A percentile compares a stretch with the other conserved stretches of the same genome.
These are phyloP conservation scores for Drosophila funebris DNA, from an alignment of 1,140 invertebrate species.

Conservation along the genomic window DNA sequence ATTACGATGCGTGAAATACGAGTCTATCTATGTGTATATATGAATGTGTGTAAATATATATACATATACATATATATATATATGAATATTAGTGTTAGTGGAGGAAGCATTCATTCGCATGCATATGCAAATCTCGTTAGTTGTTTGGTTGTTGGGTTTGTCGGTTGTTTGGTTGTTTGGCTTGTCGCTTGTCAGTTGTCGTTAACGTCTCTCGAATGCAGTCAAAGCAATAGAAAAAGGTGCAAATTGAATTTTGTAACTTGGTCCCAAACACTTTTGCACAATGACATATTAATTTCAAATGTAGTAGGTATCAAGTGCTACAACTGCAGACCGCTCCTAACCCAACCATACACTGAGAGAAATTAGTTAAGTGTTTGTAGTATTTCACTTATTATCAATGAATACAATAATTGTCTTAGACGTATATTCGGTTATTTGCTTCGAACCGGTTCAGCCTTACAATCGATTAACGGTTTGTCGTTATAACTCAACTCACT, in stretches of 20 bases:
- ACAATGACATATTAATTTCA: conserved; percentile 79
- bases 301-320: conserved; percentile 47
- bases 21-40: conserved; percentile 9
- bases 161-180: conserved; percentile 21
- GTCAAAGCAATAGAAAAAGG: conserved; percentile 32
- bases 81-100: background rate
- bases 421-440: no score
- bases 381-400: no score
- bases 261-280: conserved; percentile 45
- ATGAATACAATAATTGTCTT: no score
- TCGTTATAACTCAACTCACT: no score
- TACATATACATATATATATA: background rate
- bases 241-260: conserved; percentile 69
- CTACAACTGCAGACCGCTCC: background rate
- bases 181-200: conserved; percentile 21
- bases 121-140: conserved; percentile 79
- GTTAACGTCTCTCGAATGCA: conserved; percentile 58
- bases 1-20: conserved; percentile 67
- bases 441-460: no score
- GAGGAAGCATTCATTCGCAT: conserved; percentile 34
- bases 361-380: background rate
- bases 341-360: conserved; percentile 1
- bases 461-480: no score
- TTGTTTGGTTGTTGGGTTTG: conserved; percentile 22
- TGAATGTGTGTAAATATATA: background rate